These are phyloP conservation scores for Drosophila eohydei DNA, from an alignment of 2,888 invertebrate species.

Conservation along the genomic window DNA sequence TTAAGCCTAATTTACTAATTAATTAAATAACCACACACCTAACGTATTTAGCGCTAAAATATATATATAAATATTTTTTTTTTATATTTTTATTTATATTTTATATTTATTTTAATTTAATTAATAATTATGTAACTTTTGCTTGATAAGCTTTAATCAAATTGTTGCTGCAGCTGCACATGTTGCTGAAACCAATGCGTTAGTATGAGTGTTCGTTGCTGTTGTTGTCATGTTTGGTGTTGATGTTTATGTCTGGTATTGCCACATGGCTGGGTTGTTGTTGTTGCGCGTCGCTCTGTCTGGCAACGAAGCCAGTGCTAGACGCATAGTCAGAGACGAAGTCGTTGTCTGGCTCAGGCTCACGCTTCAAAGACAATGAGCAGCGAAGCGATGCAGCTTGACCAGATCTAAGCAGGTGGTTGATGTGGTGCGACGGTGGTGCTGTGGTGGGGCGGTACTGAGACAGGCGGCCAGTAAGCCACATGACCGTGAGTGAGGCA, in stretches of 20 bases:
- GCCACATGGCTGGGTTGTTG: constrained; percentile 56
- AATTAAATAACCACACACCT: neutral
- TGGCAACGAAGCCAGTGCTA: constrained; percentile 35
- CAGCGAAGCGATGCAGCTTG: constrained; percentile 21
- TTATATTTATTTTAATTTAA: neutral
- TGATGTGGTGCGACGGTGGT: neutral
- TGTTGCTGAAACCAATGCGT: constrained; percentile 43
- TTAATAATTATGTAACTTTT: neutral
- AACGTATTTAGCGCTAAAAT: neutral
- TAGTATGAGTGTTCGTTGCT: constrained; percentile 7
- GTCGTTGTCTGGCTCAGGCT: constrained; percentile 5
- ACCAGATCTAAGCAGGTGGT: constrained; percentile 6
- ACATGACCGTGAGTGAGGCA: constrained; percentile 32
- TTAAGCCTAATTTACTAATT: neutral
- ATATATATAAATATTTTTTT: neutral
- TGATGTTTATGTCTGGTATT: constrained; percentile 38
- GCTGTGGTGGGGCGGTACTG: neutral
- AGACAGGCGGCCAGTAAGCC: neutral
- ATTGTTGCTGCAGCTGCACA: constrained; percentile 39
- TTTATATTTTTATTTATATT: neutral
- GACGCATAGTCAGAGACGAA: constrained; percentile 7
- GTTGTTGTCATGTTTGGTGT: constrained; percentile 17
- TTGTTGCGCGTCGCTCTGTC: constrained; percentile 55
- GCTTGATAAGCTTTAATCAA: neutral
- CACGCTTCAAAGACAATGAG: constrained; percentile 9